Percentiles rank a stretch among this genome's conserved stretches.
phyloP scores from a whole-genome alignment of 2,888 invertebrate genomes.

The Noctua janthina region DNA sequence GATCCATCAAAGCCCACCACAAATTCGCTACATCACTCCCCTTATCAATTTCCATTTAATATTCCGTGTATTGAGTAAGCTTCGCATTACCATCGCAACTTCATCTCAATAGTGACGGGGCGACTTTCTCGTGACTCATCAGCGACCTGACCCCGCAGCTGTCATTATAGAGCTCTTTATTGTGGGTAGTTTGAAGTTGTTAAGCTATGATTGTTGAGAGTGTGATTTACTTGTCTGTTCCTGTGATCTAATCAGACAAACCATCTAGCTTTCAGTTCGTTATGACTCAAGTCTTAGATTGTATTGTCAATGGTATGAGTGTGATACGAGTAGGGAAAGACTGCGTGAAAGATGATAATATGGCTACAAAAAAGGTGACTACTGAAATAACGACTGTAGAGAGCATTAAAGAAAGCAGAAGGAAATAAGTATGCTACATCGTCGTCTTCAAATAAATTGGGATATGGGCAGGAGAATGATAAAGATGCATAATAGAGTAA shows the following conservation, averaged over 20 bases:
- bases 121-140: conserved; percentile 66
- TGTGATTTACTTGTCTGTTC: conserved; percentile 17
- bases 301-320: background rate
- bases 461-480: background rate
- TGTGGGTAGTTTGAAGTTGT: conserved; percentile 32
- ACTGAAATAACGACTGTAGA: background rate
- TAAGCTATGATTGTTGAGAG: conserved; percentile 15
- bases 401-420: background rate
- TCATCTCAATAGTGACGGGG: conserved; percentile 52
- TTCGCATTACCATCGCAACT: conserved; percentile 42
- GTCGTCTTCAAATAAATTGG: background rate
- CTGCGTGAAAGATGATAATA: background rate
- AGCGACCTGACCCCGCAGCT: conserved; percentile 50
- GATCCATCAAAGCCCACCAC: conserved; percentile 39
- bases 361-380: background rate
- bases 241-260: background rate
- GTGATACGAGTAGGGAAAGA: background rate
- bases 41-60: conserved; percentile 61
- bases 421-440: background rate
- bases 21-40: conserved; percentile 49
- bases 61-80: conserved; percentile 43
- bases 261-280: background rate
- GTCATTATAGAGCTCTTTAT: conserved; percentile 40
- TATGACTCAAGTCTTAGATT: background rate
- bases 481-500: background rate